Evolutionary conservation across 2,888 invertebrate species (phyloP).

Genomic region (Xestia ashworthii): DNA sequence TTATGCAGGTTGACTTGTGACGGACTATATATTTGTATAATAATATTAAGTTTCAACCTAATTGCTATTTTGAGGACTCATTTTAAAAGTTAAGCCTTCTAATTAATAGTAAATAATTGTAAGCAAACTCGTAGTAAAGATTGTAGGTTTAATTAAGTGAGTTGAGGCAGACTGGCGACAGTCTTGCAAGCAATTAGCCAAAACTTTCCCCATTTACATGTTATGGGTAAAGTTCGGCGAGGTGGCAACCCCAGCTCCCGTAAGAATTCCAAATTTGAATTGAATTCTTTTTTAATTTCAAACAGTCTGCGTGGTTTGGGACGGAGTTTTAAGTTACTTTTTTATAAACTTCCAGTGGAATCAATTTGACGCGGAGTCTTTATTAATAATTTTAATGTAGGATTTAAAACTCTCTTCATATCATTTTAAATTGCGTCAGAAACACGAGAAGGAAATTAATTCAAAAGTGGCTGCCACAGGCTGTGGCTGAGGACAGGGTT

Average conservation of each 20-base stretch:
- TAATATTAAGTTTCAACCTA: neutral
- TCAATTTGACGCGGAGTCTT: conserved; percentile 29
- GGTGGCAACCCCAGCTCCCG: conserved; percentile 69
- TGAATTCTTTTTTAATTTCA: conserved; percentile 82
- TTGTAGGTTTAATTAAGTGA: conserved; percentile 78
- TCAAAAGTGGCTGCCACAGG: neutral
- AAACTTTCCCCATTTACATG: conserved; percentile 88
- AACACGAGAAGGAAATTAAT: neutral
- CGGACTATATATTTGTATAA: neutral
- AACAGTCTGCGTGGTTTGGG: conserved; percentile 69
- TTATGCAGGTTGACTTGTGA: neutral
- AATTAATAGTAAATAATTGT: conserved; percentile 37
- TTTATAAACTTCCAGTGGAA: conserved; percentile 37
- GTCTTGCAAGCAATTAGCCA: conserved; percentile 81
- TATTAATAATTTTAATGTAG: conserved; percentile 3
- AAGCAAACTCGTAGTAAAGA: conserved; percentile 67
- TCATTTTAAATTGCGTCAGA: conserved; percentile 9
- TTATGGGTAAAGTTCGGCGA: conserved; percentile 84
- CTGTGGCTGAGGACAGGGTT: neutral
- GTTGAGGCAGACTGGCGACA: conserved; percentile 72
- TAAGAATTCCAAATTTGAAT: conserved; percentile 76
- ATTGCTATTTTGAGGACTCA: neutral
- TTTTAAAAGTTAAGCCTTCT: conserved; percentile 4
- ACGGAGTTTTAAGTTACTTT: conserved; percentile 47
- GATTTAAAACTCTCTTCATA: conserved; percentile 20